Conservation (phyloP, 2,797 vertebrate genomes). For the Fistularia commersonii region DNA sequence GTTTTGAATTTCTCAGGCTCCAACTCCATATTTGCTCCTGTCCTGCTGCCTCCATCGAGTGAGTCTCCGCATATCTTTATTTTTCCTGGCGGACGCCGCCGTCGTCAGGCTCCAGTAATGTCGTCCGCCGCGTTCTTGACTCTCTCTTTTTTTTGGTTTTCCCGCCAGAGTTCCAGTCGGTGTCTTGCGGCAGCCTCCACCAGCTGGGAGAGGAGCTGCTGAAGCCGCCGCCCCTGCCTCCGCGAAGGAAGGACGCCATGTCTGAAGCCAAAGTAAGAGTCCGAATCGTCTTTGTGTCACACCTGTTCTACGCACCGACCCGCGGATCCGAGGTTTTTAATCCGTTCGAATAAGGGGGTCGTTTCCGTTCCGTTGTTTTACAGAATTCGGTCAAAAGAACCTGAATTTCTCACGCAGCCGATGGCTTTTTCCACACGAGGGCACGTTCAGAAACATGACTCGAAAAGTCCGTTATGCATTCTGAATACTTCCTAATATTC, state of each 20-base stretch:
- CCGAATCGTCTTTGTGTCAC: too few relatives aligned
- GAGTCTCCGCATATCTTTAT: slow-evolving; percentile 49
- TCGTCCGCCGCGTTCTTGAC: not conserved
- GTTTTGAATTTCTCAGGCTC: slow-evolving; percentile 74
- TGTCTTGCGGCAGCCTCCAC: slow-evolving; percentile 88
- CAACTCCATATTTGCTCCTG: slow-evolving; percentile 84
- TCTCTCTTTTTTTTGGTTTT: not conserved
- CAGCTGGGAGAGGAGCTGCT: slow-evolving; percentile 85
- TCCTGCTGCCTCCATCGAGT: slow-evolving; percentile 86
- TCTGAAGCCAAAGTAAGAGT: slow-evolving; percentile 83
- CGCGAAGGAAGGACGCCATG: slow-evolving; percentile 85
- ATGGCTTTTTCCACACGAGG: too few relatives aligned
- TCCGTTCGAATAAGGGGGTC: too few relatives aligned
- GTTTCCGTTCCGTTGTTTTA: too few relatives aligned
- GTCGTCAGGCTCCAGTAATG: not conserved
- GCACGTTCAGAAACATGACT: too few relatives aligned
- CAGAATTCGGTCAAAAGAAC: too few relatives aligned
- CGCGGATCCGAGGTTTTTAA: too few relatives aligned
- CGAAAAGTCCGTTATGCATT: too few relatives aligned
- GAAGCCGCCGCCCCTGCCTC: slow-evolving; percentile 91
- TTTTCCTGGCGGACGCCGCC: too few relatives aligned
- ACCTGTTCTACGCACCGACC: not conserved
- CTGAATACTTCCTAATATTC: too few relatives aligned
- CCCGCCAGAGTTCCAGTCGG: slow-evolving; percentile 84
- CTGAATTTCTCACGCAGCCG: too few relatives aligned